Percentiles rank a stretch among this genome's conserved stretches.
Conservation (phyloP, 2,888 invertebrate species). For the Uropetala carovei region DNA sequence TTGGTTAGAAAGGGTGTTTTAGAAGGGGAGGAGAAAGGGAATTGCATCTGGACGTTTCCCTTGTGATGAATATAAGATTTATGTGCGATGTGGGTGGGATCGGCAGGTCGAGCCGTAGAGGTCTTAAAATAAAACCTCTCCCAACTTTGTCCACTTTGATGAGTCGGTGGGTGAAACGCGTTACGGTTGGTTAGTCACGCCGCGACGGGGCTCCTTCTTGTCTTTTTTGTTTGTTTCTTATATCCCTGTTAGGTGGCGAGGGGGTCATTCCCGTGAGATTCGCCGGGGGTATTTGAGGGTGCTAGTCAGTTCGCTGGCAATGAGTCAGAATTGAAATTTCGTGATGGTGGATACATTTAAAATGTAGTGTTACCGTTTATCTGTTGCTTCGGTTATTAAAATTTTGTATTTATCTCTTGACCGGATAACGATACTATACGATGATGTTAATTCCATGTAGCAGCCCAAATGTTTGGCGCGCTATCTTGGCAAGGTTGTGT, state of each 20-base stretch:
- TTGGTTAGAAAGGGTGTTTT: not conserved
- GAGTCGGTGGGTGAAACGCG: not conserved
- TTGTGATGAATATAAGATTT: not conserved
- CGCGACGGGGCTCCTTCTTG: not conserved
- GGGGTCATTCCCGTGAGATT: not conserved
- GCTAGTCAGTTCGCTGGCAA: not conserved
- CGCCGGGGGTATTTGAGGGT: not conserved
- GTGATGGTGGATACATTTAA: not conserved
- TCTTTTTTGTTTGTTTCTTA: not conserved
- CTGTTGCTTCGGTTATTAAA: no score
- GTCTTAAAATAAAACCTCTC: no score
- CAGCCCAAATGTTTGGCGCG: no score
- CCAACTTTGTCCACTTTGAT: not conserved
- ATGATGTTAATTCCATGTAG: no score
- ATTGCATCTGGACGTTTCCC: not conserved
- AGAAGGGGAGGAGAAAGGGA: no score
- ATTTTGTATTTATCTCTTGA: no score
- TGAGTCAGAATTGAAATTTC: not conserved
- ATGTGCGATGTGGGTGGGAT: not conserved
- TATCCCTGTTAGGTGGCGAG: not conserved
- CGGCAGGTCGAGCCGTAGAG: not conserved
- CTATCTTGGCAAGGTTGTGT: no score
- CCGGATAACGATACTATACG: no score
- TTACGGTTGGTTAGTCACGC: not conserved
- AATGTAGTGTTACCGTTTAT: not conserved